These are phyloP conservation scores for Catharus ustulatus DNA, from an alignment of 2,797 vertebrate genomes.

Conservation along the genomic window DNA sequence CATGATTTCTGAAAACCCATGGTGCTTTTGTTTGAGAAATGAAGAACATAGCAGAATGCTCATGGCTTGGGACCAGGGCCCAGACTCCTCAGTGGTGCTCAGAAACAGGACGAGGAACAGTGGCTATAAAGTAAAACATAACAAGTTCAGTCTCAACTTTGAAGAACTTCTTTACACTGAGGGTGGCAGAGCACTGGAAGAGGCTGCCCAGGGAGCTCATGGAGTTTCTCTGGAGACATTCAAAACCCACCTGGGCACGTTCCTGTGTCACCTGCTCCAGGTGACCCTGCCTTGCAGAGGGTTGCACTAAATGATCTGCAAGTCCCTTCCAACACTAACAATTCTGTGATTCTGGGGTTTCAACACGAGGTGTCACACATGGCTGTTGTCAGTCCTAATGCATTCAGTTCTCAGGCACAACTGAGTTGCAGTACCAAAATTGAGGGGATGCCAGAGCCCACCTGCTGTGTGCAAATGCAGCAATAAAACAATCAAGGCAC, in stretches of 20 bases:
- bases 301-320: background rate
- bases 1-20: background rate
- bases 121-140: background rate
- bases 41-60: background rate
- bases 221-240: background rate
- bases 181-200: background rate
- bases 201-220: background rate
- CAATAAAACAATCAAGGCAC: background rate
- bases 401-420: background rate
- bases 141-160: background rate
- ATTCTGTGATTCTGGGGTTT: background rate
- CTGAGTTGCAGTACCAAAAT: background rate
- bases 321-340: background rate
- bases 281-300: background rate
- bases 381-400: background rate
- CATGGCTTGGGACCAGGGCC: background rate
- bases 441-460: background rate
- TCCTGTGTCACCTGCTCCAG: background rate
- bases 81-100: background rate
- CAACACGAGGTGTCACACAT: background rate
- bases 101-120: fast-evolving
- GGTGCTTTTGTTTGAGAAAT: background rate
- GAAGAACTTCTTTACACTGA: background rate
- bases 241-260: background rate
- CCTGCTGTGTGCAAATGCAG: fast-evolving